Evolutionary conservation across 1,140 invertebrate genomes (phyloP).

Genomic region (Alviniconcha marisindica): DNA sequence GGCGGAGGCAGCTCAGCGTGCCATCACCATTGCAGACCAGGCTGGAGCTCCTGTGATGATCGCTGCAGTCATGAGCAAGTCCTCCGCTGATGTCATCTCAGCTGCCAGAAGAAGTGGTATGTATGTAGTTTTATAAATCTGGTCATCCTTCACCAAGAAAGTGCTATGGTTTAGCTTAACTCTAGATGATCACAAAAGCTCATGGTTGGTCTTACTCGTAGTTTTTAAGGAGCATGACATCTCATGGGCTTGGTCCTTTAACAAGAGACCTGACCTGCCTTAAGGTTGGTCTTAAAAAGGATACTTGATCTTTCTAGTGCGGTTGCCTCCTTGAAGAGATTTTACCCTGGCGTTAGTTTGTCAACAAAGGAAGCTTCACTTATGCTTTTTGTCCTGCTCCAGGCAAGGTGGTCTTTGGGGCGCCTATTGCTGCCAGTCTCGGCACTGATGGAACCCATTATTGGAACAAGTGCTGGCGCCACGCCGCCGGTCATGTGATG

Average conservation of each 20-base stretch:
- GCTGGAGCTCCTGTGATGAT: constrained; percentile 94
- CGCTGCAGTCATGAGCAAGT: constrained; percentile 97
- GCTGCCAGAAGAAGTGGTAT: constrained; percentile 83
- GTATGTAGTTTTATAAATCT: not conserved
- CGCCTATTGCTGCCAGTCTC: constrained; percentile 92
- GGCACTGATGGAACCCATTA: constrained; percentile 75
- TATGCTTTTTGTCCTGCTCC: not conserved
- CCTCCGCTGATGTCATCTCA: constrained; percentile 87
- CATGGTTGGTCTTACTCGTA: no score
- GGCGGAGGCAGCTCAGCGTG: constrained; percentile 96
- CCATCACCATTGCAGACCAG: constrained; percentile 94
- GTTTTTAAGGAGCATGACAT: no score
- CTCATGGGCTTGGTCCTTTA: no score
- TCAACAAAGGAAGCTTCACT: no score
- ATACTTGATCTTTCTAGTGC: no score
- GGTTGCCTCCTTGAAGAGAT: no score
- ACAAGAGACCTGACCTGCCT: no score
- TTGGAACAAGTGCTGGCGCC: constrained; percentile 82
- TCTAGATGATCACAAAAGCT: no score
- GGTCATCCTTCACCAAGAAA: no score
- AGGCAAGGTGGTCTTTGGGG: constrained; percentile 88
- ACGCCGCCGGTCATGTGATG: constrained; percentile 93
- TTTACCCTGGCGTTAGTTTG: no score
- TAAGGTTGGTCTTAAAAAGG: no score
- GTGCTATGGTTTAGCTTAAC: no score